These are phyloP conservation scores for Toxostoma redivivum DNA, from an alignment of 2,113 vertebrate genomes.

Conservation along the genomic window DNA sequence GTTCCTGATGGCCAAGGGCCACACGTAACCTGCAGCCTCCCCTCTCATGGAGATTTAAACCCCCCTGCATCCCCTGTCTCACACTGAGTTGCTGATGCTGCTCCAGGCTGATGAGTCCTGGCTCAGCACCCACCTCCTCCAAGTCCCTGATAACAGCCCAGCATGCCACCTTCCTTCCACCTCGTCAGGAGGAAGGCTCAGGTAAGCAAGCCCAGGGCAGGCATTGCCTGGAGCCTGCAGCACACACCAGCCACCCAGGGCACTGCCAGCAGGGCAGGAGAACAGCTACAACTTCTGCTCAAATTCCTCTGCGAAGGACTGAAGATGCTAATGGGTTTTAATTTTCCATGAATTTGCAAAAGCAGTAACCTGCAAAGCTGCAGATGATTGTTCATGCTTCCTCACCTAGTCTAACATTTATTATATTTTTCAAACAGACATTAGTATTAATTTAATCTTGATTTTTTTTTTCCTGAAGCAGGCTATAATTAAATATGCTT, in stretches of 20 bases:
- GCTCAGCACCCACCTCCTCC: background rate
- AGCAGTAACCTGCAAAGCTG: slow-evolving; percentile 11
- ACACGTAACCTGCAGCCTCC: background rate
- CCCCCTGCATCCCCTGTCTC: background rate
- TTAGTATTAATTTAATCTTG: slow-evolving; percentile 47
- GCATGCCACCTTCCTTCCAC: fast-evolving
- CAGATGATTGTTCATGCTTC: slow-evolving; percentile 4
- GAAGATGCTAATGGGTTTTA: background rate
- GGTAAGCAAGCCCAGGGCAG: background rate
- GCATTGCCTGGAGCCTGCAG: fast-evolving
- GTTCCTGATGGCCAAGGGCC: background rate
- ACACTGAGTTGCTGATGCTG: fast-evolving
- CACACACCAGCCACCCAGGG: background rate
- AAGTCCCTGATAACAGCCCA: fast-evolving
- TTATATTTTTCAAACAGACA: slow-evolving; percentile 54
- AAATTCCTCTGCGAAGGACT: background rate
- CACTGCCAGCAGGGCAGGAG: background rate
- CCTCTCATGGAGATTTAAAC: fast-evolving
- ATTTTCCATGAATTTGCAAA: slow-evolving; percentile 14
- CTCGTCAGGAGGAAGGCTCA: background rate
- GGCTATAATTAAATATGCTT: slow-evolving; percentile 39
- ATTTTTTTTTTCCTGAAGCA: background rate
- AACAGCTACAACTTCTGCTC: background rate
- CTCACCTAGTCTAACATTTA: slow-evolving; percentile 41
- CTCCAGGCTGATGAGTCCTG: background rate